Evolutionary conservation across 2,797 vertebrate genomes (phyloP).

Genomic region (Protosalanx chinensis): DNA sequence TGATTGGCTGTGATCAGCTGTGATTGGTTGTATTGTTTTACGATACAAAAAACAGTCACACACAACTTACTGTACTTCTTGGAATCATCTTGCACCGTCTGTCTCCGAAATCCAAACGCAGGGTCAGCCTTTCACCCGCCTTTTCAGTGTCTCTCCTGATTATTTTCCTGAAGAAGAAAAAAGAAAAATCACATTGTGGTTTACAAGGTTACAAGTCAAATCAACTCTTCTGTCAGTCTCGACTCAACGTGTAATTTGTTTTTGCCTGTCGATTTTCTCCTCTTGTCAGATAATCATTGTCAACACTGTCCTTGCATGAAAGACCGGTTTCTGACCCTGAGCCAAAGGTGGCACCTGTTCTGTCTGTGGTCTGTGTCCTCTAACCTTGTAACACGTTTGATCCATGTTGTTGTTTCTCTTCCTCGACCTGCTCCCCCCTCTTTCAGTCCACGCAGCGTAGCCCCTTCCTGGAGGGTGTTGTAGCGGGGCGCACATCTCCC

Average conservation of each 20-base stretch:
- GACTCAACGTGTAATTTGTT: too few relatives aligned
- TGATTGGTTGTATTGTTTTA: neutral
- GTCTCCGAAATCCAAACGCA: too few relatives aligned
- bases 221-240: too few relatives aligned
- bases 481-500: slow-evolving; percentile 26
- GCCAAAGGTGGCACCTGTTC: neutral
- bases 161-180: too few relatives aligned
- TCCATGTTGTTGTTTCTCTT: slow-evolving; percentile 75
- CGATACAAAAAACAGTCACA: neutral
- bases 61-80: neutral
- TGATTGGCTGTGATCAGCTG: neutral
- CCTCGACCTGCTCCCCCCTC: slow-evolving; percentile 72
- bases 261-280: too few relatives aligned
- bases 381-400: slow-evolving; percentile 61
- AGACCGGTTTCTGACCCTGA: neutral
- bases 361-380: slow-evolving; percentile 19
- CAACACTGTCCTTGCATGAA: neutral
- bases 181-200: too few relatives aligned
- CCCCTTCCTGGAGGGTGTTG: slow-evolving; percentile 42
- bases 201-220: too few relatives aligned
- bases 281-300: too few relatives aligned
- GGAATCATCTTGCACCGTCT: neutral
- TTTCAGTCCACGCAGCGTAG: slow-evolving; percentile 60
- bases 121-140: too few relatives aligned
- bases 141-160: too few relatives aligned